Percentiles rank a stretch among this genome's conserved stretches.
These are phyloP conservation scores for Platyura marginata DNA, from an alignment of 1,140 invertebrate species.

Conservation along the genomic window DNA sequence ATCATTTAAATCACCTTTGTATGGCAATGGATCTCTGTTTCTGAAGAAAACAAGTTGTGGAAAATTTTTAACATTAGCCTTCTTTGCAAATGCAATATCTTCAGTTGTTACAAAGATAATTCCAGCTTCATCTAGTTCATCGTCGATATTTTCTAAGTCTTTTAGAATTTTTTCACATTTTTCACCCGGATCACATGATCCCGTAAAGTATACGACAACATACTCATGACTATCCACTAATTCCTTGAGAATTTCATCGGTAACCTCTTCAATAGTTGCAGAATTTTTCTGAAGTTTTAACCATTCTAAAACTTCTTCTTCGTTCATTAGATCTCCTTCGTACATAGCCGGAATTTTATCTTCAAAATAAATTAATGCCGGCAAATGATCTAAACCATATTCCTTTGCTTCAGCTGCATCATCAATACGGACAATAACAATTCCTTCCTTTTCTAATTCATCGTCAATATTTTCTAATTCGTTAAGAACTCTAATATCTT, in stretches of 20 bases:
- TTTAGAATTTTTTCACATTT: constrained; percentile 67
- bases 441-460: constrained; percentile 74
- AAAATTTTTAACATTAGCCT: constrained; percentile 66
- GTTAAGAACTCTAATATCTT: constrained; percentile 71
- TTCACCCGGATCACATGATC: constrained; percentile 71
- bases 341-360: constrained; percentile 81
- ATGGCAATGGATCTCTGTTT: constrained; percentile 65
- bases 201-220: constrained; percentile 85
- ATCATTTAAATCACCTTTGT: constrained; percentile 63
- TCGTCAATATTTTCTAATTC: constrained; percentile 87
- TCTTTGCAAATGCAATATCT: constrained; percentile 62
- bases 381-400: constrained; percentile 77
- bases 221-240: constrained; percentile 84
- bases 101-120: constrained; percentile 89
- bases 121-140: constrained; percentile 81
- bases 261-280: constrained; percentile 83
- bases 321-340: constrained; percentile 79
- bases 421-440: constrained; percentile 76
- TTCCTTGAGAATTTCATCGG: constrained; percentile 73
- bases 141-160: constrained; percentile 83
- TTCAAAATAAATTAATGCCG: constrained; percentile 78
- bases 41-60: constrained; percentile 78
- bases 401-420: constrained; percentile 76
- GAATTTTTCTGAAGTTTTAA: constrained; percentile 76
- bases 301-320: constrained; percentile 83